Percentiles rank a stretch among this genome's conserved stretches.
Evolutionary conservation across 2,113 vertebrate species (phyloP).

Genomic region (Melanocharis versteri): DNA sequence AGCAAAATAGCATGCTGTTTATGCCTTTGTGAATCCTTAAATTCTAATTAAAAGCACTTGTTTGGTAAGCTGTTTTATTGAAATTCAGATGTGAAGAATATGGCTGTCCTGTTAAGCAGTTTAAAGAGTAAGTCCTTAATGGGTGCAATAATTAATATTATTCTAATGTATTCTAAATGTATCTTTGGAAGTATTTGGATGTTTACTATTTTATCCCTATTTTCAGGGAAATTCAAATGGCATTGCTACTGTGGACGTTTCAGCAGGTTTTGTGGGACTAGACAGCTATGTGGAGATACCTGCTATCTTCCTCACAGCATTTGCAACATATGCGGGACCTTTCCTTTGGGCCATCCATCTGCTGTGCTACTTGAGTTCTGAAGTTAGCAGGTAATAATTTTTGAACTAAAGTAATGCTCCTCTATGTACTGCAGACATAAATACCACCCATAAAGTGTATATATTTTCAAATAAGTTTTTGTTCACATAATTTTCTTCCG

Average conservation of each 20-base stretch:
- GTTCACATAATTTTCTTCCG: not conserved
- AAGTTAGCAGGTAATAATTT: conserved; percentile 77
- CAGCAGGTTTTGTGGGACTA: conserved; percentile 91
- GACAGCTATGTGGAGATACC: conserved; percentile 86
- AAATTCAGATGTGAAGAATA: not conserved
- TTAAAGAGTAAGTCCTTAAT: not conserved
- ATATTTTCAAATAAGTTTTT: not conserved
- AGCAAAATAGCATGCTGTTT: not conserved
- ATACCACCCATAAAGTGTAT: not conserved
- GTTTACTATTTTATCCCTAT: not conserved
- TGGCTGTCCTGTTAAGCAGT: not conserved
- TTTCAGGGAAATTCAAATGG: conserved; percentile 96
- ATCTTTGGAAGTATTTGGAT: not conserved
- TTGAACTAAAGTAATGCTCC: not conserved
- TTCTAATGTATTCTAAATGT: not conserved
- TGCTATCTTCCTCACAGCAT: conserved; percentile 85
- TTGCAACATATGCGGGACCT: conserved; percentile 87
- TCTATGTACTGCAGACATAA: not conserved
- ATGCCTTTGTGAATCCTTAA: not conserved
- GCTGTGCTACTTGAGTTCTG: conserved; percentile 85
- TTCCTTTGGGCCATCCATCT: conserved; percentile 91
- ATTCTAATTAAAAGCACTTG: not conserved
- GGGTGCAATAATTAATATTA: not conserved
- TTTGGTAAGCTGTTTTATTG: not conserved
- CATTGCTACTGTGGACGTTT: conserved; percentile 90